phyloP scores from a whole-genome alignment of 2,888 invertebrate species.

The Venustoraphidia nigricollis region DNA sequence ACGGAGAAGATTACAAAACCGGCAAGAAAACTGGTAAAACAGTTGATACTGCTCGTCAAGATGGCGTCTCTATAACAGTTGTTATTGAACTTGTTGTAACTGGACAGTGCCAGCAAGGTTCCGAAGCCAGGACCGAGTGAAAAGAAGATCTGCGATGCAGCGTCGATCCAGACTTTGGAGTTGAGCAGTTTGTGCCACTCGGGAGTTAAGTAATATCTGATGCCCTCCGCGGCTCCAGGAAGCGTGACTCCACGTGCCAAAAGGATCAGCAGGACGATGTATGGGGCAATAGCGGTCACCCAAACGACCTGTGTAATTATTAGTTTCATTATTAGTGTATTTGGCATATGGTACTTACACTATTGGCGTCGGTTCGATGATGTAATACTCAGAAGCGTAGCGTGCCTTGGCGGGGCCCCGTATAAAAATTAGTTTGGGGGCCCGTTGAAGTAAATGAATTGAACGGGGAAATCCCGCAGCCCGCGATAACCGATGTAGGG shows the following conservation, averaged over 20 bases:
- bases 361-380: too few species aligned
- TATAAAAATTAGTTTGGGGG: too few species aligned
- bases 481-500: too few species aligned
- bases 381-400: too few species aligned
- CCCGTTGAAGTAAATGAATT: too few species aligned
- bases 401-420: too few species aligned
- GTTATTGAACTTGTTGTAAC: constrained; percentile 89
- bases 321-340: too few species aligned
- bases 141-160: constrained; percentile 88
- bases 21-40: constrained; percentile 80
- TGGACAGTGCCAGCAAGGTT: constrained; percentile 73
- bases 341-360: too few species aligned
- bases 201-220: constrained; percentile 76
- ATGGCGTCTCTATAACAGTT: constrained; percentile 82
- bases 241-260: constrained; percentile 69
- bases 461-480: too few species aligned
- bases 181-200: constrained; percentile 74
- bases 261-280: constrained; percentile 75
- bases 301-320: constrained; percentile 59
- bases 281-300: constrained; percentile 89
- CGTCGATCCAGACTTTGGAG: constrained; percentile 82
- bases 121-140: constrained; percentile 88
- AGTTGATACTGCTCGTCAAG: constrained; percentile 80
- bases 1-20: constrained; percentile 92
- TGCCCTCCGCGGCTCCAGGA: constrained; percentile 73